Evolutionary conservation across 2,888 invertebrate species (phyloP).

Genomic region (Eulithis testata): DNA sequence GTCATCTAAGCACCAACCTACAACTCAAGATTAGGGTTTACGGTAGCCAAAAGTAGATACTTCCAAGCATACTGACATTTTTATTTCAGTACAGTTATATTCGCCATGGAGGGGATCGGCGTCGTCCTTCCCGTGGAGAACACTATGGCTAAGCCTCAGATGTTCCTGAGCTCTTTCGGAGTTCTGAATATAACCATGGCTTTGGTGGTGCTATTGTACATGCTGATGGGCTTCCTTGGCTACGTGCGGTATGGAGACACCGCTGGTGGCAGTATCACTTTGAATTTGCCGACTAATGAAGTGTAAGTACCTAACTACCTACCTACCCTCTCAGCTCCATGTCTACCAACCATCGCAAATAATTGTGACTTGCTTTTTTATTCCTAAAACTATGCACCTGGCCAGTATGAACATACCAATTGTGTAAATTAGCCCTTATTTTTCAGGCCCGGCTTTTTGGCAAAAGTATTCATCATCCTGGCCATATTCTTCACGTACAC

Average conservation of each 20-base stretch:
- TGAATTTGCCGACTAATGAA: constrained; percentile 89
- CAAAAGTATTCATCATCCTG: constrained; percentile 92
- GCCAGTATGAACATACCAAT: too few relatives aligned
- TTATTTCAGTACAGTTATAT: constrained; percentile 93
- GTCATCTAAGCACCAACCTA: too few relatives aligned
- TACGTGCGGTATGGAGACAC: constrained; percentile 92
- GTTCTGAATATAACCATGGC: constrained; percentile 95
- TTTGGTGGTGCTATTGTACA: constrained; percentile 91
- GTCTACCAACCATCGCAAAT: too few relatives aligned
- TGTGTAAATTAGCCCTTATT: constrained; percentile 1
- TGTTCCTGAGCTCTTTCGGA: constrained; percentile 92
- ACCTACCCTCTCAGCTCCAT: too few relatives aligned
- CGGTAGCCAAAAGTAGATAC: too few relatives aligned
- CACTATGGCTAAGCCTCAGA: constrained; percentile 92
- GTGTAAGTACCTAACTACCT: constrained; percentile 79
- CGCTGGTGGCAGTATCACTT: constrained; percentile 90
- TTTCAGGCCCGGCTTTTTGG: constrained; percentile 89
- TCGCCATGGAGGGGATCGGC: constrained; percentile 98
- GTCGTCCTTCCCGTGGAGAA: constrained; percentile 97
- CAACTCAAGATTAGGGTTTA: too few relatives aligned
- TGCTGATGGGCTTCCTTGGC: constrained; percentile 94
- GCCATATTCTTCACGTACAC: constrained; percentile 97
- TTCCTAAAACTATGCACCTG: too few relatives aligned
- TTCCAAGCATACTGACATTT: too few relatives aligned
- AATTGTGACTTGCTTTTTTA: too few relatives aligned